Evolutionary conservation across 2,113 vertebrate genomes (phyloP), one percentile per base, ranked within the genome.

Genomic region (Austrofundulus limnaeus): DNA sequence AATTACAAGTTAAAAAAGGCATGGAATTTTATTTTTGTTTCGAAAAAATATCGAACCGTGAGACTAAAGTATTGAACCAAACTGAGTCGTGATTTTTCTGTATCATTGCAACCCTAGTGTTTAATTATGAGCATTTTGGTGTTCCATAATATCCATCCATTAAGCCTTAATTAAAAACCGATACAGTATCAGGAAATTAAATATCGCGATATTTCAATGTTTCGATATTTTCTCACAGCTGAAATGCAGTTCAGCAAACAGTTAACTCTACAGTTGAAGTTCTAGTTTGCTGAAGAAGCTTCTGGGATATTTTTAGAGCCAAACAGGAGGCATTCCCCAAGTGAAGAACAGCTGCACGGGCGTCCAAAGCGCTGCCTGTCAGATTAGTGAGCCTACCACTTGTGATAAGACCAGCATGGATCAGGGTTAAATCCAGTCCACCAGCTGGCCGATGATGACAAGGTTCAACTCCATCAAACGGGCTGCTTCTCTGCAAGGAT

Each of bases 241-340:
- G 73, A 43, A 61, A 39, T 53, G 23, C 53, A 56, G 55, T 25
- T 74, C 47, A 75, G 62, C 37, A 37, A 47, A 28, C 31, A 11
- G 48, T 64, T 42, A 23, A 56, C 58, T 31, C 19, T 63, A 41
- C 60, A 54, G 53, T 55, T 79, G 25, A 68, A 42, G 51, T 61
- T 78, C 28, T 68, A 17, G 62, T 84, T 65, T 78, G 73, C 61
- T 64, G 70, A 85, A 83, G 81, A 72, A 66, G 51, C 79, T 84
- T 43, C 62, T 31, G 75, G 52, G 67, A 66, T 92, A 92, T 92
- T 91, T 92, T 87, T 92, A 91, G 89, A 73, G 50, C 66, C 63
- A 70, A 88, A 86, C 82, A 89, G 75, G 72, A 89, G 86, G 70
- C 81, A 68, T 82, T 77, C 75, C 86, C 82, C 75, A 67, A 84